phyloP scores from a whole-genome alignment of 2,113 vertebrate genomes.

The Procavia capensis region DNA sequence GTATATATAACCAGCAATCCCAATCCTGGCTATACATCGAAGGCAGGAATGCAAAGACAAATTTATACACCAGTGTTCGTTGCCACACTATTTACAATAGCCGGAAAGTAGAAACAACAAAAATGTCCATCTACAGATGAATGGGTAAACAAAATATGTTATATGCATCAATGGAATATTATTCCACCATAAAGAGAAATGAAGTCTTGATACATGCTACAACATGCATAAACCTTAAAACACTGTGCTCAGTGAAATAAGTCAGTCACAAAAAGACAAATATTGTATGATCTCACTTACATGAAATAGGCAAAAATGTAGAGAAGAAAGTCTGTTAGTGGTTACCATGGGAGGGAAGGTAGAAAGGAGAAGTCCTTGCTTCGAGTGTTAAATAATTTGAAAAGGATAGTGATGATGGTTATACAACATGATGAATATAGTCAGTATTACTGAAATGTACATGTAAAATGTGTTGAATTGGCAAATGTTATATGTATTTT shows the following conservation, averaged over 20 bases:
- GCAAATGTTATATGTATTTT: neutral
- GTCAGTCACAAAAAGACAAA: neutral
- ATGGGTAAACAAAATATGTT: neutral
- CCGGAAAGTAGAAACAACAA: neutral
- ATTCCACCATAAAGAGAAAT: neutral
- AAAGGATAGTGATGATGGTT: neutral
- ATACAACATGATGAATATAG: neutral
- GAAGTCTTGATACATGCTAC: neutral
- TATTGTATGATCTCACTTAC: neutral
- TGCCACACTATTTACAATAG: neutral
- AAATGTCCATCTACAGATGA: neutral
- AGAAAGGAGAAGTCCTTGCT: neutral
- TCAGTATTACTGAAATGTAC: neutral
- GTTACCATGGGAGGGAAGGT: neutral
- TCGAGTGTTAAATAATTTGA: neutral
- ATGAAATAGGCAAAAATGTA: neutral
- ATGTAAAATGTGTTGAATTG: neutral
- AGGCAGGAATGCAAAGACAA: neutral
- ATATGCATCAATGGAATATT: neutral
- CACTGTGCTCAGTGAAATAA: neutral
- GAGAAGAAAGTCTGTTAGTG: neutral
- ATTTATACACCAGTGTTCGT: neutral
- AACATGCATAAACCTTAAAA: neutral
- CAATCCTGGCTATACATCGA: no score
- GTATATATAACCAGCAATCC: no score